Conservation (phyloP, 2,888 invertebrate species). For the Biston betularia region DNA sequence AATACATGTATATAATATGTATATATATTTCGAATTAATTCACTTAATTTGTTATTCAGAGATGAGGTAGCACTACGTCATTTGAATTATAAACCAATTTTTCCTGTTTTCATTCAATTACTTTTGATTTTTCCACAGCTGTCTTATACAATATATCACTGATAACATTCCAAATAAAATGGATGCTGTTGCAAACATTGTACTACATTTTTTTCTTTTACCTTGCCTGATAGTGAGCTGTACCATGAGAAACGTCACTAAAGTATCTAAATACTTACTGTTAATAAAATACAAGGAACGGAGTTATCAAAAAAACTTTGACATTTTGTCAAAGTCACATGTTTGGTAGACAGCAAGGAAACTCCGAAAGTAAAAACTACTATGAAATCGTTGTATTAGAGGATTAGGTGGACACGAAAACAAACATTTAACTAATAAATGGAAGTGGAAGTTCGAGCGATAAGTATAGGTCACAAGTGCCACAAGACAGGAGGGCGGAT, state of each 20-base stretch:
- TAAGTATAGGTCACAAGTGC: constrained; percentile 16
- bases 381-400: not conserved
- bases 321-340: too few species aligned
- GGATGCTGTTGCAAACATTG: not conserved
- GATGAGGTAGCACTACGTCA: constrained; percentile 12
- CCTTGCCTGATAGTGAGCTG: not conserved
- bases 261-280: not conserved
- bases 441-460: constrained; percentile 12
- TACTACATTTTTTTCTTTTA: not conserved
- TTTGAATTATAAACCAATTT: not conserved
- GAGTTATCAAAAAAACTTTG: too few species aligned
- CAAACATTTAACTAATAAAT: constrained; percentile 10
- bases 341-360: too few species aligned
- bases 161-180: not conserved
- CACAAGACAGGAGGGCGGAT: constrained; percentile 4
- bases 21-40: constrained; percentile 7
- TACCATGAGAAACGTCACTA: not conserved
- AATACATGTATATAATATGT: too few species aligned
- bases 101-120: constrained; percentile 18
- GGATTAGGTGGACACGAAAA: not conserved
- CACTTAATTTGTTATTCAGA: constrained; percentile 18
- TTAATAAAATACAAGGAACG: not conserved
- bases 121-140: constrained; percentile 18
- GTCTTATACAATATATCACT: not conserved
- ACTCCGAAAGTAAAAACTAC: too few species aligned